Base-by-base conservation (phyloP, 1,140 invertebrate species). In the Popillia japonica region DNA sequence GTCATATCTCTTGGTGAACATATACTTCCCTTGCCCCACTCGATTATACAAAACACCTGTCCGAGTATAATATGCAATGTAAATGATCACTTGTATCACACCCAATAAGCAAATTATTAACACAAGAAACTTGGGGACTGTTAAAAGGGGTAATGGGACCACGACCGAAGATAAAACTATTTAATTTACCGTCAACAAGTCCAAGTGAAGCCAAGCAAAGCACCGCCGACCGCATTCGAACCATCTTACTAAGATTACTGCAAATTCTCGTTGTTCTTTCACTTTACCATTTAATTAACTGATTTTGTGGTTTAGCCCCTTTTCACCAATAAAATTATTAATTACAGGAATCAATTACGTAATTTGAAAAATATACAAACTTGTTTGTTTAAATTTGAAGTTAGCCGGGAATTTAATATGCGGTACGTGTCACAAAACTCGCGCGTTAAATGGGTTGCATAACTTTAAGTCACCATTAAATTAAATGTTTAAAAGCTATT, bases 1-100 rank as follows among this genome's bases (percentile, higher is more conserved):
- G 77, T 78, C 77, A 75, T 78, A 78, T 78, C 77, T 78, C 72
- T 27, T 64, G 61, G 11, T 64, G 61, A 64, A 64, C 17, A 64
- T 11, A 17, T 64, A 64, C 0, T 64, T 64, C 61, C 61, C 61
- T 64, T 23, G 17, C 61, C 61, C 61, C 61, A 64, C 61, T 64
- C 4, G 17, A 27, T 64, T 22, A 11, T 64, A 64, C 72, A 17
- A 73, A n/a, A 73, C 72, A 73, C 72, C 72, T 73, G 72, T 73
- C 72, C 72, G 61, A 64, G 61, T 64, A 64, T 22, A 27, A 64
- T 64, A 64, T 17, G 61, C 61, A 64, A 64, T 23, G 61, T 20
- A 64, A 64, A 64, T 27, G 61, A 64, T 64, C 3, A 11, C 10
- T 64, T 23, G 9, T 0, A 27, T 64, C 17, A 23, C 61, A 1